Conservation (phyloP, 2,888 invertebrate species). For the Cephus runcator region DNA sequence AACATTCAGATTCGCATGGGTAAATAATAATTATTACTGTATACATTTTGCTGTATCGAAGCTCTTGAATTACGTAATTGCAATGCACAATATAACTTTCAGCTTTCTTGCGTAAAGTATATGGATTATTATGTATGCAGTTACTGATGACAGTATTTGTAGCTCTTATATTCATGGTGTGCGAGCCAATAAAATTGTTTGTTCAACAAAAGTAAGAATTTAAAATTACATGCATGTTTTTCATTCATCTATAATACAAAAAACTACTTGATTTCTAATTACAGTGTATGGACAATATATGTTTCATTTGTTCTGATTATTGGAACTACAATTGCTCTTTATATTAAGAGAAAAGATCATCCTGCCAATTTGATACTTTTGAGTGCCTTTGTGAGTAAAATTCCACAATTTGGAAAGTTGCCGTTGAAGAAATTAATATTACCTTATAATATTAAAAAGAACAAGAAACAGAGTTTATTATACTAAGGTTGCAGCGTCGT, state of each 20-base stretch:
- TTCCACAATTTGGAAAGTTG: not conserved
- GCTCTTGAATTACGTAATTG: too few relatives aligned
- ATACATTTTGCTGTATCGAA: too few relatives aligned
- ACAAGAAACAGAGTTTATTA: too few relatives aligned
- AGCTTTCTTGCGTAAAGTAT: conserved; percentile 85
- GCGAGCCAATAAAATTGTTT: conserved; percentile 72
- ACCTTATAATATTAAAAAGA: too few relatives aligned
- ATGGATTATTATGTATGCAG: conserved; percentile 82
- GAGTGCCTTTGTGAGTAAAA: conserved; percentile 79
- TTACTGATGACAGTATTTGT: conserved; percentile 77
- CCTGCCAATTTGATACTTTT: conserved; percentile 85
- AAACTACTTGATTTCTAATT: conserved; percentile 46
- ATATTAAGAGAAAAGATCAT: conserved; percentile 79
- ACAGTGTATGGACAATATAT: conserved; percentile 76
- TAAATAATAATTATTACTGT: conserved; percentile 22
- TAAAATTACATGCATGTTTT: conserved; percentile 8
- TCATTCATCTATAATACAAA: conserved; percentile 3
- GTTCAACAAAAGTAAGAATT: conserved; percentile 75
- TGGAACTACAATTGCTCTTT: conserved; percentile 75
- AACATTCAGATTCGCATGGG: conserved; percentile 80
- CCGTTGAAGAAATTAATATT: too few relatives aligned
- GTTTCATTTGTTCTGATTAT: conserved; percentile 74
- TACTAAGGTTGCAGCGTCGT: too few relatives aligned
- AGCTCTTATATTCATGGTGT: conserved; percentile 72
- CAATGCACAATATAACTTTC: conserved; percentile 6